Percentiles rank a stretch among this genome's conserved stretches.
Evolutionary conservation across 2,888 invertebrate genomes (phyloP).

Genomic region (Nebria brevicollis): DNA sequence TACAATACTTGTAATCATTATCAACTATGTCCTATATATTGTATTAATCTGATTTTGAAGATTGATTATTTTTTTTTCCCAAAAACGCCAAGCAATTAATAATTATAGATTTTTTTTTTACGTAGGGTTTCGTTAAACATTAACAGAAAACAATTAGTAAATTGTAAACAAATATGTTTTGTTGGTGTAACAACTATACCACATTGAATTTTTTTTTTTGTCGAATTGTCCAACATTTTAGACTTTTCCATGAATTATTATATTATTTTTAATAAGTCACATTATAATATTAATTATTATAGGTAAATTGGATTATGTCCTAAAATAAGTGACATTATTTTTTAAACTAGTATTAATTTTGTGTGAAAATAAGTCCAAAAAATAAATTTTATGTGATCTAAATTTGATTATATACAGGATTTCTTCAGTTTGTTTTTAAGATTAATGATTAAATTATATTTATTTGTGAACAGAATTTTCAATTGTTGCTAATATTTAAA

Average conservation of each 20-base stretch:
- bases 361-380: not conserved
- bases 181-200: not conserved
- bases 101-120: not conserved
- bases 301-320: constrained; percentile 18
- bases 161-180: not conserved
- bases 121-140: not conserved
- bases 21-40: constrained; percentile 18
- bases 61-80: not conserved
- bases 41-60: constrained; percentile 10
- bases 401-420: constrained; percentile 11
- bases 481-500: not conserved
- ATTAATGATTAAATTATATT: not conserved
- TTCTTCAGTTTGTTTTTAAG: not conserved
- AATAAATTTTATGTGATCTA: not conserved
- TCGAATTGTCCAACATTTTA: constrained; percentile 14
- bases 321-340: not conserved
- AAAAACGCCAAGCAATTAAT: constrained; percentile 17
- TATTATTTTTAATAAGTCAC: constrained; percentile 39
- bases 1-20: constrained; percentile 20
- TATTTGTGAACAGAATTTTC: not conserved
- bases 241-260: constrained; percentile 30
- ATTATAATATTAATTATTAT: constrained; percentile 20
- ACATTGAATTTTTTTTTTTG: not conserved
- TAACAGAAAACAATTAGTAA: not conserved
- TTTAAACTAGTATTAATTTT: not conserved